Conservation (phyloP, 2,113 vertebrate genomes). For the Casuarius casuarius region DNA sequence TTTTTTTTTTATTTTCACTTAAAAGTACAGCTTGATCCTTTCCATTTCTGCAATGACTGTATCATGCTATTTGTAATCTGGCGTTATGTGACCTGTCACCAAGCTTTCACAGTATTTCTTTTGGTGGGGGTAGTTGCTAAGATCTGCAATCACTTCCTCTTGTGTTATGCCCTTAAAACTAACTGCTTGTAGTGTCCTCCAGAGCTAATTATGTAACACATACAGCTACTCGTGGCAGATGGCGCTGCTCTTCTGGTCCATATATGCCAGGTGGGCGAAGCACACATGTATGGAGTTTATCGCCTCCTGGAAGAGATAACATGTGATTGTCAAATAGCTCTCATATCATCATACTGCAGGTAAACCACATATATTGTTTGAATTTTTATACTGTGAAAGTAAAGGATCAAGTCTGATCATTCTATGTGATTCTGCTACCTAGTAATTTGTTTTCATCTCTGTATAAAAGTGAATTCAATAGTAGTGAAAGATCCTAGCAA, state of each 20-base stretch:
- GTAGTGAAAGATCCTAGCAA: neutral
- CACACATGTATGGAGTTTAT: slow-evolving; percentile 84
- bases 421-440: fast-evolving
- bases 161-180: neutral
- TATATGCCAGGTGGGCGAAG: slow-evolving; percentile 94
- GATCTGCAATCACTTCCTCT: neutral
- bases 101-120: neutral
- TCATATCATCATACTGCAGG: neutral
- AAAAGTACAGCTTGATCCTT: neutral
- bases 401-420: neutral
- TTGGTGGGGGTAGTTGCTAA: neutral
- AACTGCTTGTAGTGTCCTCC: slow-evolving; percentile 23
- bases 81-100: neutral
- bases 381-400: neutral
- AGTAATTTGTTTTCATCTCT: neutral
- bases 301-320: slow-evolving; percentile 80
- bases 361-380: neutral
- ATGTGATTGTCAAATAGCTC: neutral
- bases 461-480: neutral
- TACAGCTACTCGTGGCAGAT: slow-evolving; percentile 90
- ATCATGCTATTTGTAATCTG: neutral
- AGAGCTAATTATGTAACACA: slow-evolving; percentile 50
- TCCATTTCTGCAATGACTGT: neutral
- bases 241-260: slow-evolving; percentile 88
- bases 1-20: neutral